phyloP scores from a whole-genome alignment of 2,113 vertebrate species.

The Megalops atlanticus region DNA sequence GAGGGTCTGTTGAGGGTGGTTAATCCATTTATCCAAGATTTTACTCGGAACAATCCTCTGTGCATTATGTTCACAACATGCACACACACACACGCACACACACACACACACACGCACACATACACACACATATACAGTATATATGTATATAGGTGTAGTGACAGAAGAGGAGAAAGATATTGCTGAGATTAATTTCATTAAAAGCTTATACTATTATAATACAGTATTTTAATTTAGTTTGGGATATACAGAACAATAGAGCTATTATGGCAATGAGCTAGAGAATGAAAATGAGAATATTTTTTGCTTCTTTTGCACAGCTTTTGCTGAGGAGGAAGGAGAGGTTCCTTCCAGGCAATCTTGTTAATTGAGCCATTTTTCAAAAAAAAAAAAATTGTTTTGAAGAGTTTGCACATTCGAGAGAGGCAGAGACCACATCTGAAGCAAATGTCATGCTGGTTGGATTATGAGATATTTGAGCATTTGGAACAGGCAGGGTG shows the following conservation, averaged over 20 bases:
- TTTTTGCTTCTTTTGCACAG: neutral
- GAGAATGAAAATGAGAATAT: neutral
- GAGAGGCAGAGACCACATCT: neutral
- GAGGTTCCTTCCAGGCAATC: constrained; percentile 39
- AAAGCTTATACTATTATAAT: constrained; percentile 18
- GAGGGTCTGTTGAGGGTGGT: too few species aligned
- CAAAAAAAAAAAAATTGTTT: constrained; percentile 27
- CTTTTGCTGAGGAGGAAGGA: neutral
- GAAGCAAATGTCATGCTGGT: neutral
- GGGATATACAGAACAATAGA: constrained; percentile 5
- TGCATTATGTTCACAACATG: too few species aligned
- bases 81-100: too few species aligned
- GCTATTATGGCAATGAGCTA: neutral
- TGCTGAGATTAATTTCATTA: constrained; percentile 14
- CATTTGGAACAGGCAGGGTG: neutral
- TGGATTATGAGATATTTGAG: neutral
- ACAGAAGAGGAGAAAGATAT: neutral
- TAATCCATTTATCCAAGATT: too few species aligned
- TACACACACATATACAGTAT: too few species aligned
- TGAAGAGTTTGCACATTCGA: constrained; percentile 7
- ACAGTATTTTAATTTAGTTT: constrained; percentile 9
- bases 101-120: too few species aligned
- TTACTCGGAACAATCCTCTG: too few species aligned
- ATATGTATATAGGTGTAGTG: neutral
- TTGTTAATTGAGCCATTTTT: constrained; percentile 59